Evolutionary conservation across 1,140 invertebrate species (phyloP).

Genomic region (Ceratosolen solmsi): DNA sequence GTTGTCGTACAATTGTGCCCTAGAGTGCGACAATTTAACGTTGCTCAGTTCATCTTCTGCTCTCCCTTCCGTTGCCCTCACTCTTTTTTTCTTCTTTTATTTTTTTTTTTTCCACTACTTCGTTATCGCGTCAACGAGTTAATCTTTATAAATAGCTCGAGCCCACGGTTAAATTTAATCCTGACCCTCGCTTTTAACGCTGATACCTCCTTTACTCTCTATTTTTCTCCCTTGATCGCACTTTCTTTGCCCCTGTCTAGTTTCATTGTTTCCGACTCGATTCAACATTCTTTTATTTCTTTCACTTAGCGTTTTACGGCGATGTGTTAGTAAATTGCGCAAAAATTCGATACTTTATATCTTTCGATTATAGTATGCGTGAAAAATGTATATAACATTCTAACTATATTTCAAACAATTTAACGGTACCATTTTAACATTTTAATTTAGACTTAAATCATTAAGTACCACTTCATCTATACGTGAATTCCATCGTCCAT

Average conservation of each 20-base stretch:
- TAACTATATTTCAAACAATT: no score
- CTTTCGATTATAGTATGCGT: not conserved
- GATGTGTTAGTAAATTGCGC: not conserved
- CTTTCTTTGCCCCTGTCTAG: slow-evolving; percentile 14
- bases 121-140: slow-evolving; percentile 72
- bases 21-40: slow-evolving; percentile 64
- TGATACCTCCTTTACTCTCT: slow-evolving; percentile 59
- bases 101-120: slow-evolving; percentile 56
- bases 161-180: slow-evolving; percentile 72
- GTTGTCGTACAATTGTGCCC: slow-evolving; percentile 62
- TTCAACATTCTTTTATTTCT: not conserved
- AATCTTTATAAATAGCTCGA: slow-evolving; percentile 73
- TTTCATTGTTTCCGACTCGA: not conserved
- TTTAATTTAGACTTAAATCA: no score
- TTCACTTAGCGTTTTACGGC: not conserved
- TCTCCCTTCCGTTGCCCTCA: slow-evolving; percentile 36
- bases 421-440: no score
- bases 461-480: no score
- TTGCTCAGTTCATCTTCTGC: slow-evolving; percentile 54
- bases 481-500: no score
- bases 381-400: no score
- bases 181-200: slow-evolving; percentile 68
- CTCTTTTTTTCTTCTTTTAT: slow-evolving; percentile 17
- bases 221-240: slow-evolving; percentile 24
- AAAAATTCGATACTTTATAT: not conserved